Percentiles rank a stretch among this genome's conserved stretches.
Conservation (phyloP, 2,797 vertebrate genomes). For the Eulemur rubriventer region DNA sequence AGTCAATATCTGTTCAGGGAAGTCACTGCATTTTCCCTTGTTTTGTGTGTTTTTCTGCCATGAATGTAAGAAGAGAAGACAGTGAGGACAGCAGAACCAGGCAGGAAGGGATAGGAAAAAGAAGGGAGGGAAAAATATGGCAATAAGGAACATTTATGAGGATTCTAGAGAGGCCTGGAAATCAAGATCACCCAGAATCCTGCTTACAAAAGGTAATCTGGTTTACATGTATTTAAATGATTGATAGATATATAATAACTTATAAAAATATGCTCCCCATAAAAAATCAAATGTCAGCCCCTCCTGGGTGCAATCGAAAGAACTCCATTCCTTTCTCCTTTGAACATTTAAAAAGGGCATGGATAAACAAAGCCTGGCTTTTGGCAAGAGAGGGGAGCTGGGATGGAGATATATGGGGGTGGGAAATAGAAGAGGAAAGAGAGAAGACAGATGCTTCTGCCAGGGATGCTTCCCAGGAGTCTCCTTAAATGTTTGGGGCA, state of each 20-base stretch:
- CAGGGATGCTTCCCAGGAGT: neutral
- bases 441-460: neutral
- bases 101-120: neutral
- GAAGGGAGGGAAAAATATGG: neutral
- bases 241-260: neutral
- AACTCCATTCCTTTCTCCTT: neutral
- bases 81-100: neutral
- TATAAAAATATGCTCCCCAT: neutral
- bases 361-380: neutral
- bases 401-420: neutral
- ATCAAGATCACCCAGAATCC: neutral
- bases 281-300: conserved; percentile 17
- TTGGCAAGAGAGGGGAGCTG: neutral
- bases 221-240: neutral
- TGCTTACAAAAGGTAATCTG: neutral
- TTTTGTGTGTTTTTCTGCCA: neutral
- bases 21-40: neutral
- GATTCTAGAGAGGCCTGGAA: neutral
- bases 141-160: neutral
- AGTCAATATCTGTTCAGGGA: neutral
- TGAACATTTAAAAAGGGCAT: neutral
- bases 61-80: neutral
- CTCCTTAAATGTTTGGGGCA: neutral
- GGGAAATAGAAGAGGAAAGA: neutral
- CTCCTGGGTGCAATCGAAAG: neutral